Base-by-base conservation (phyloP, 2,113 vertebrate species). In the Macquaria ambigua region DNA sequence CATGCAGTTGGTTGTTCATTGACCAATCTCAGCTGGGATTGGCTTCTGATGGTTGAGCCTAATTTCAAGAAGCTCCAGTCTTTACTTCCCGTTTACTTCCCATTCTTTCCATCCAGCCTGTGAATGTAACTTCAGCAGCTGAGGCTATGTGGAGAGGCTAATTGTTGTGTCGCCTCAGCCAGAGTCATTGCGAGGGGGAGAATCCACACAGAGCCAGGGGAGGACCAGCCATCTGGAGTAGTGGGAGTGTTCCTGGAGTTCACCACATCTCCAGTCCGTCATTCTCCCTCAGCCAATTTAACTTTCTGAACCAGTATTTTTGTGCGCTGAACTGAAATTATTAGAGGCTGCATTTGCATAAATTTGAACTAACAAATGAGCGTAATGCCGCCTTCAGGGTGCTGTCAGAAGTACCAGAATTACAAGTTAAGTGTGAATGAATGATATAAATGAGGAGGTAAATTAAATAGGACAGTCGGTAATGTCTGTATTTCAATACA, bases 211-310 rank as follows among this genome's bases (percentile, higher is more conserved):
- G 48, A 72, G 63, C 73, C 68, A 72, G 69, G 23, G 83, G 78
- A 89, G 83, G 70, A 74, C n/a, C 0, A 52, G 63, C 85, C 91
- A 93, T 92, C 89, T 92, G 92, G 82, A 83, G 66, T 21, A 74
- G 76, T 78, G 76, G 76, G 84, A 88, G 74, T 48, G 23, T 50
- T 86, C 83, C 74, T 86, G 52, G 73, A 82, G 63, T 87, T 87
- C 48, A 83, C 41, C 63, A 63, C 82, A 82, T 85, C 82, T 76
- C 72, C 28, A 86, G 84, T 61, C 62, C 59, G 48, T 80, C 80
- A 73, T n/a, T 69, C 64, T 82, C 75, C 39, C 72, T 41, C 41
- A 84, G 56, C 68, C 69, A 84, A 37, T 81, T 91, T 77, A 20
- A 85, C 73, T 77, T 83, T 34, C 28, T 74, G 48, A 84, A 68